Evolutionary conservation across 2,888 invertebrate genomes (phyloP).

Genomic region (Perizoma flavofasciatum): DNA sequence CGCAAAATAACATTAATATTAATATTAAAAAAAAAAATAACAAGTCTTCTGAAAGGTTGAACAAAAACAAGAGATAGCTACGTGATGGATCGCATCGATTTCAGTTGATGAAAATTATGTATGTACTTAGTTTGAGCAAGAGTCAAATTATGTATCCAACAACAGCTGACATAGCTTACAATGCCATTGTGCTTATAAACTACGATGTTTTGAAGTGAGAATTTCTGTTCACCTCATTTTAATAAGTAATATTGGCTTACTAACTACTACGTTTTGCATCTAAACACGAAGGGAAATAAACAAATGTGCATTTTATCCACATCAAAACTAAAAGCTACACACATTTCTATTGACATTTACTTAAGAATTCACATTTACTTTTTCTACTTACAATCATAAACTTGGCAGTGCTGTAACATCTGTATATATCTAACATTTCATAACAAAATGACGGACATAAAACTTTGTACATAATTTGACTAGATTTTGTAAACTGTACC

Average conservation of each 20-base stretch:
- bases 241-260: no score
- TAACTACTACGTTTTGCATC: background rate
- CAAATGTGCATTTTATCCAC: conserved; percentile 25
- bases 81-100: conserved; percentile 22
- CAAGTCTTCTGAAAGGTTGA: background rate
- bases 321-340: conserved; percentile 40
- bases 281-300: conserved; percentile 9
- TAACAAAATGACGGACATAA: conserved; percentile 44
- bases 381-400: conserved; percentile 57
- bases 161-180: background rate
- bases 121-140: conserved; percentile 50
- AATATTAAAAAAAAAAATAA: no score
- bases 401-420: conserved; percentile 78
- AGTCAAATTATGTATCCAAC: conserved; percentile 47
- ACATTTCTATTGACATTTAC: conserved; percentile 26
- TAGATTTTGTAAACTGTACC: conserved; percentile 19
- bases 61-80: conserved; percentile 2
- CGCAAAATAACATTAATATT: no score
- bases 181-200: no score
- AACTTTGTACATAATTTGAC: conserved; percentile 24
- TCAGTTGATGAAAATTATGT: conserved; percentile 1
- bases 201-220: no score
- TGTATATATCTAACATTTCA: conserved; percentile 53
- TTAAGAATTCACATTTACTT: conserved; percentile 34
- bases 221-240: no score